Base-by-base conservation (phyloP, 2,888 invertebrate genomes). In the Apamea anceps region DNA sequence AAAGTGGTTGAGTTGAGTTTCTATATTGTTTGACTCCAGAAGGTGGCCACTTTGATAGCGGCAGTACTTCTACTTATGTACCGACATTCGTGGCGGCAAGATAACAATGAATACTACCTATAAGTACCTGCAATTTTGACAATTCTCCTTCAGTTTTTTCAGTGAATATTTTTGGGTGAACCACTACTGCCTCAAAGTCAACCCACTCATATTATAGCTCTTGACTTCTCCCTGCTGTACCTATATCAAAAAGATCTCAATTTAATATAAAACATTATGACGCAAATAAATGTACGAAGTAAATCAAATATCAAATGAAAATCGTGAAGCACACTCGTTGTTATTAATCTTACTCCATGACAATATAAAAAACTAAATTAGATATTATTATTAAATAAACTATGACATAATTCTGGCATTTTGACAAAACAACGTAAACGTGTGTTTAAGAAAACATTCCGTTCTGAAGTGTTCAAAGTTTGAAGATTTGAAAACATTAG, bases 401-500 rank as follows among this genome's bases (percentile, higher is more conserved):
- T 79, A 80, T 84, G 82, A 83, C 86, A 84, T 81, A 48, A 76
- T 72, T 66, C 82, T 89, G 89, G 89, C 88, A 88, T 70, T 73
- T 73, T 87, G 84, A 75, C 88, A 88, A 85, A 77, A 79, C 15
- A 32, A 42, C 72, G 62, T 71, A 74, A 81, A 77, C 75, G 65
- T 68, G 65, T 66, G 54, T 72, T 68, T 60, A 76, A 73, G 68
- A 85, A 87, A 80, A 85, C 60, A 78, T 73, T 73, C 54, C 60
- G 72, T 70, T 81, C 68, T 81, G 60, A 82, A 79, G 54, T 84
- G 68, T 88, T 84, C 81, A 71, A 81, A 85, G 51, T 83, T 80
- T 82, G 57, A 79, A 81, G 60, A 83, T 87, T 87, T 80, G 80
- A 84, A 86, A 81, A 73, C 79, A 82, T 79, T 92, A 78, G 92